Evolutionary conservation across 2,888 invertebrate species (phyloP), one percentile per base, ranked within the genome.

Genomic region (Bruchidius siliquastri): DNA sequence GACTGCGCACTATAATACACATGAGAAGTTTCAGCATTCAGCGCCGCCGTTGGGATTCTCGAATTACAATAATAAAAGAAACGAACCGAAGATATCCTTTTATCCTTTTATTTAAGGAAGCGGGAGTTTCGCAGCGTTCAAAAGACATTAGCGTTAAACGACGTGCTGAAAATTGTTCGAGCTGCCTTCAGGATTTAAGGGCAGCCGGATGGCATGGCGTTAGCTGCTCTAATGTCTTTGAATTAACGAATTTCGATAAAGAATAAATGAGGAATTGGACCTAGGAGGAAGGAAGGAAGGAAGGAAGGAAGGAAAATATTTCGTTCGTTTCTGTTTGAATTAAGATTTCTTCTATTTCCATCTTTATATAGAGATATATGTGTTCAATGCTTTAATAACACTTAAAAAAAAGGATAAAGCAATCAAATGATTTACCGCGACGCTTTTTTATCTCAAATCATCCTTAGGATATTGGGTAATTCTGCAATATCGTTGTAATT

Each of bases 61-160:
- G 76, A 73, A 76, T 76, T 74, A 74, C 74, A 76, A 76, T 76
- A 74, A 76, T 73, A 75, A 73, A 74, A 73, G 71, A 69, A 74
- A 74, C 72, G 72, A 73, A 72, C 71, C 71, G 71, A 69, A 71
- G 72, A 72, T 21, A 70, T 71, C 67, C 67, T 18, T 77, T 77
- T 74, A 70, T 70, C 73, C 72, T 71, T 75, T 69, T 72, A 72
- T 67, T 75, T 68, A 68, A 69, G 69, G 68, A 73, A 73, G 73
- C 71, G 73, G 68, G 72, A 70, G 69, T 72, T 73, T 71, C 69
- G 73, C 70, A 68, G 74, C 76, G 73, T 75, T 76, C 75, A 74
- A 72, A 74, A 73, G 74, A 76, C 76, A 76, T 78, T 78, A 76
- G 73, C 74, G 75, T 75, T 75, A 76, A 76, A 76, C 75, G 76